These are phyloP conservation scores for Morphnarchus princeps DNA, from an alignment of 2,113 vertebrate species.

Conservation along the genomic window DNA sequence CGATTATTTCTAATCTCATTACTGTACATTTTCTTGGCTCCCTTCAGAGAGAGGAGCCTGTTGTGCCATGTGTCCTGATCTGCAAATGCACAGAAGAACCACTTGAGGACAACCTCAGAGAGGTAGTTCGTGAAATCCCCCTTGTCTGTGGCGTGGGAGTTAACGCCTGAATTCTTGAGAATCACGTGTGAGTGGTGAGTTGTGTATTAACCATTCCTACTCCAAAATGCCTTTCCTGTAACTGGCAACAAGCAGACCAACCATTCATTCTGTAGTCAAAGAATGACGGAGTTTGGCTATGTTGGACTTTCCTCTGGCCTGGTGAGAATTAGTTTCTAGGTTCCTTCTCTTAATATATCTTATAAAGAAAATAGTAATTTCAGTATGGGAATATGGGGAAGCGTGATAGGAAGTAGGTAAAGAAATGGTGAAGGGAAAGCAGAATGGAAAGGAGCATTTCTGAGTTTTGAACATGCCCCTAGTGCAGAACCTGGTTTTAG, in stretches of 20 bases:
- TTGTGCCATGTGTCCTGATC: not conserved
- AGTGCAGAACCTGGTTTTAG: not conserved
- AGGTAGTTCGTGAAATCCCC: not conserved
- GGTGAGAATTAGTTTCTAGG: not conserved
- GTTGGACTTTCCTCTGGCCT: not conserved
- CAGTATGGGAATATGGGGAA: not conserved
- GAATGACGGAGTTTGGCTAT: not conserved
- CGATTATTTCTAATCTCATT: not conserved
- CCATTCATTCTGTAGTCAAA: not conserved
- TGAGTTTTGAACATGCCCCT: not conserved
- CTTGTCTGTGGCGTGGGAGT: not conserved
- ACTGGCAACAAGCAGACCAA: not conserved
- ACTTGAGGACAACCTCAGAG: not conserved
- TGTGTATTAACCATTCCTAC: not conserved
- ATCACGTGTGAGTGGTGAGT: not conserved
- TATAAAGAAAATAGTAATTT: not conserved
- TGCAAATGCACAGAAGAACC: fast-evolving
- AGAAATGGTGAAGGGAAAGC: not conserved
- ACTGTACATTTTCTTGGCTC: not conserved
- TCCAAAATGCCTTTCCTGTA: not conserved
- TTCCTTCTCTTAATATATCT: not conserved
- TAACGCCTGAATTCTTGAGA: not conserved
- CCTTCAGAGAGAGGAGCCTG: not conserved
- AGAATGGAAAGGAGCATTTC: not conserved
- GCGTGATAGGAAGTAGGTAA: not conserved